Conservation (phyloP, 2,888 invertebrate genomes). For the Creontiades dilutus region DNA sequence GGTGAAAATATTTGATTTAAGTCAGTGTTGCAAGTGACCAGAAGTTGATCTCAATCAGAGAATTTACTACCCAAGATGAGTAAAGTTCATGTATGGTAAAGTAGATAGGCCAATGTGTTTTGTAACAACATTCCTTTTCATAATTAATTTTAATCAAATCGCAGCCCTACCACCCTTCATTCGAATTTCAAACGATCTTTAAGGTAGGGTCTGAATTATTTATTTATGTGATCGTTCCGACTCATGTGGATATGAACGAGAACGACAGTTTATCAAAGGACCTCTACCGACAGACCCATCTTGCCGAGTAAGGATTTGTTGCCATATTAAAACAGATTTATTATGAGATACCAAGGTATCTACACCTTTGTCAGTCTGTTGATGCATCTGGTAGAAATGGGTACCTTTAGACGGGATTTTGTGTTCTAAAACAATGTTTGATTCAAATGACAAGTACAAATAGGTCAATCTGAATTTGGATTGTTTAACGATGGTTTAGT, state of each 20-base stretch:
- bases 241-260: background rate
- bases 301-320: background rate
- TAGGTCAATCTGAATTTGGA: too few relatives aligned
- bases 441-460: too few relatives aligned
- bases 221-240: conserved; percentile 28
- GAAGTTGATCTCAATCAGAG: too few relatives aligned
- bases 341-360: background rate
- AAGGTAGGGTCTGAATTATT: conserved; percentile 31
- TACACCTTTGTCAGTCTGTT: background rate
- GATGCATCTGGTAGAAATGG: background rate
- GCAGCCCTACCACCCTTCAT: background rate
- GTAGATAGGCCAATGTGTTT: background rate
- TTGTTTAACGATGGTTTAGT: too few relatives aligned
- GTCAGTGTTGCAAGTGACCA: too few relatives aligned
- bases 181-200: background rate
- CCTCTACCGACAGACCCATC: background rate
- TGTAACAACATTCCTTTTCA: background rate
- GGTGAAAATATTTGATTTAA: too few relatives aligned
- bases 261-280: background rate
- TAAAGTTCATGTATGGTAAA: background rate
- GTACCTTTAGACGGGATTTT: too few relatives aligned
- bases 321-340: background rate
- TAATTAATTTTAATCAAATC: conserved; percentile 26
- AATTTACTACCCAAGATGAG: too few relatives aligned
- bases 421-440: too few relatives aligned